Evolutionary conservation across 2,888 invertebrate genomes (phyloP).

Genomic region (Rhimphoctona megacephalus): DNA sequence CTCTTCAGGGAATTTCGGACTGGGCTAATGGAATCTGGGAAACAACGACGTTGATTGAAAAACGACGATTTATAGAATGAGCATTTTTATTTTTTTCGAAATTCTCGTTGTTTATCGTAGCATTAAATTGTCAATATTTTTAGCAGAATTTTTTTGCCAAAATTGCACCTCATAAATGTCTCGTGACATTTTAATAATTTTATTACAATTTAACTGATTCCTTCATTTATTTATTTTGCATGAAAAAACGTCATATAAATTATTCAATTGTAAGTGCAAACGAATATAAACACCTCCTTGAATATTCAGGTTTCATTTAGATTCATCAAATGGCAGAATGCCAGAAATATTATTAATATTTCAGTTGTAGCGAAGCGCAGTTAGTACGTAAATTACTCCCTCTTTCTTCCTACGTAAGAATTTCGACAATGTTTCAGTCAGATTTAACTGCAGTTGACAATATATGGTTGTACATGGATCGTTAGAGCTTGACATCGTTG

Average conservation of each 20-base stretch:
- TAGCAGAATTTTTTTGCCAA: background rate
- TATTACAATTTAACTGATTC: background rate
- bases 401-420: background rate
- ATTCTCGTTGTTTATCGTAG: background rate
- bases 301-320: background rate
- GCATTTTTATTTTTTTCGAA: background rate
- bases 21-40: constrained; percentile 49
- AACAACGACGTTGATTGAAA: constrained; percentile 36
- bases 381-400: background rate
- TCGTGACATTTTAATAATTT: background rate
- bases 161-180: background rate
- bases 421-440: background rate
- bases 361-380: constrained; percentile 10
- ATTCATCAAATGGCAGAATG: constrained; percentile 13
- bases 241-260: background rate
- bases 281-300: background rate
- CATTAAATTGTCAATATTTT: too few species aligned
- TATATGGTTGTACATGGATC: background rate
- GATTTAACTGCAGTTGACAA: background rate
- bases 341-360: constrained; percentile 30
- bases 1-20: constrained; percentile 27
- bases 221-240: background rate
- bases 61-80: constrained; percentile 9
- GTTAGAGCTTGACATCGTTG: background rate
- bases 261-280: constrained; percentile 12